Evolutionary conservation across 1,140 invertebrate genomes (phyloP), one percentile per base, ranked within the genome.

Genomic region (Fopius arisanus): DNA sequence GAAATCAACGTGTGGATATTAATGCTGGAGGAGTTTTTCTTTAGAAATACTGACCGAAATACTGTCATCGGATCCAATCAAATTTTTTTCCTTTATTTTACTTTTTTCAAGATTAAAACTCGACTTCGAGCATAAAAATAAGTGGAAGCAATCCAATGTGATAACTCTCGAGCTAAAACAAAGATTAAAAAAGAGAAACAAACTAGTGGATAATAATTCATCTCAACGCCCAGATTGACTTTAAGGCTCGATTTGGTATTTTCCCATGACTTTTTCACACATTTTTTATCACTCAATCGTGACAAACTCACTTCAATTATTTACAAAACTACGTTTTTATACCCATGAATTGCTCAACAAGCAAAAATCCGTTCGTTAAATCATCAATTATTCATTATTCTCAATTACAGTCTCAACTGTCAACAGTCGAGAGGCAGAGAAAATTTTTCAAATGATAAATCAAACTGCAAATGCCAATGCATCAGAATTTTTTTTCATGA

Each of bases 181-280:
- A 63, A 43, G 33, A 14, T 67, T 6, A 33, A 19, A 62, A 69
- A 63, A 59, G 62, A 65, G 29, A 37, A 69, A 48, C 12, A 66
- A 70, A 14, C 33, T 23, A 66, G 26, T 43, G 67, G 59, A 37
- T 66, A 43, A 54, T 70, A 3, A 33, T 40, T 33, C 26, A 48
- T 28, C 54, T 41, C 28, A 54, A 31, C 65, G 70, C 75, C 66
- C 71, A 70, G 59, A 75, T 78, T 75, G 74, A 79, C 74, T 74
- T 69, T 78, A 82, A 82, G 81, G 81, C 80, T 83, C 33, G 76
- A 76, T 81, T 81, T 81, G 75, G 79, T 80, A 81, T 77, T 70
- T 70, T 75, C 76, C 72, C 66, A 69, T 74, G 79, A 80, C 70
- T 79, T 67, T 65, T 59, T 59, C 54, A 59, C 9, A 48, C 16